Conservation (phyloP, 2,113 vertebrate species). For the Xiphorhynchus elegans region DNA sequence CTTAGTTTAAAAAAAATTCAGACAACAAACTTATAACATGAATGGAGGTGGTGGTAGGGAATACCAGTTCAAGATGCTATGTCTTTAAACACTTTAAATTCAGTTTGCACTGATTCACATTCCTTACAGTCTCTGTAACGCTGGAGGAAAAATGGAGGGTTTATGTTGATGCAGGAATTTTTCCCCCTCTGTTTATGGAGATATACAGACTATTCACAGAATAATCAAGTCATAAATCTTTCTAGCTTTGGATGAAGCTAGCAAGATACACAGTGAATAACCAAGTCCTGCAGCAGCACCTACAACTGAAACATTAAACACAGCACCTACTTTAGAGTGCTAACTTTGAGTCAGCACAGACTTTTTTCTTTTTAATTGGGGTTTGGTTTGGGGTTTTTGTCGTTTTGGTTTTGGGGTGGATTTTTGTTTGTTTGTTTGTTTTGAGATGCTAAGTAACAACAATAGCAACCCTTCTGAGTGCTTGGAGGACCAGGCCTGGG, state of each 20-base stretch:
- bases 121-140: not conserved
- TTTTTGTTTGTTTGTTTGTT: not conserved
- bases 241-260: conserved; percentile 44
- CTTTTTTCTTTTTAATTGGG: not conserved
- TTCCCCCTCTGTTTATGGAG: not conserved
- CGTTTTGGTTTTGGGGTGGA: not conserved
- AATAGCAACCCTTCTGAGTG: not conserved
- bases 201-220: conserved; percentile 60
- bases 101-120: conserved; percentile 17
- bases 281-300: not conserved
- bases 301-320: not conserved
- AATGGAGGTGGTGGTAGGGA: not conserved
- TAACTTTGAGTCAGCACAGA: not conserved
- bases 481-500: not conserved
- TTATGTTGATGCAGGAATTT: not conserved
- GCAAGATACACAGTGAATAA: not conserved
- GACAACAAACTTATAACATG: not conserved
- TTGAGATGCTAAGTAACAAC: not conserved
- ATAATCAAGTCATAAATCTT: conserved; percentile 36
- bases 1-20: not conserved
- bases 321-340: not conserved
- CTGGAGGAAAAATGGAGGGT: not conserved
- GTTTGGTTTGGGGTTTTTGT: not conserved
- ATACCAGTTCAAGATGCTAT: not conserved
- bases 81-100: not conserved